phyloP scores from a whole-genome alignment of 2,797 vertebrate species.

The Platyrinchus mystaceus region DNA sequence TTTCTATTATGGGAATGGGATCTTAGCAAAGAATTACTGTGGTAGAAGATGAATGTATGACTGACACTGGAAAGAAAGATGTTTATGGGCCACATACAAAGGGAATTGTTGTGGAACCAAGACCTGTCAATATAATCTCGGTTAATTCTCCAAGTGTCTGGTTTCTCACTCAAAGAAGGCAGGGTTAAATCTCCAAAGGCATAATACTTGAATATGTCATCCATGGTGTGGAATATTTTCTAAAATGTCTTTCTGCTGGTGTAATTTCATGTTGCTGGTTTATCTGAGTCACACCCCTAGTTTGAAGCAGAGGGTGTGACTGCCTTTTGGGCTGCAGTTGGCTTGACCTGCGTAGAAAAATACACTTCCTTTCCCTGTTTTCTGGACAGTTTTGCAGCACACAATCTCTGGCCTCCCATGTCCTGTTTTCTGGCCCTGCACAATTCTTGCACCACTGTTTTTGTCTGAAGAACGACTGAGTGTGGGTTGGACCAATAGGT shows the following conservation, averaged over 20 bases:
- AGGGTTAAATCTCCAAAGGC: slow-evolving; percentile 61
- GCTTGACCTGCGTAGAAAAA: neutral
- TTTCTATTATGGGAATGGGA: slow-evolving; percentile 73
- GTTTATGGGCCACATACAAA: slow-evolving; percentile 69
- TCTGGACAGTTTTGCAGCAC: neutral
- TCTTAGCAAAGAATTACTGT: slow-evolving; percentile 68
- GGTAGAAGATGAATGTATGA: slow-evolving; percentile 70
- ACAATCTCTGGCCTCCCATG: neutral
- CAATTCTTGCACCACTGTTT: neutral
- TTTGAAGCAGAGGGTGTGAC: neutral
- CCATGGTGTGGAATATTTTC: slow-evolving; percentile 37
- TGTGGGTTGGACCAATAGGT: slow-evolving; percentile 11
- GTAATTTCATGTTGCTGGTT: slow-evolving; percentile 21
- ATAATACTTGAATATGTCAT: slow-evolving; percentile 38
- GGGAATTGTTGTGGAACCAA: slow-evolving; percentile 74
- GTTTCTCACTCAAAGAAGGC: slow-evolving; percentile 55
- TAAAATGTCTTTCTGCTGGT: slow-evolving; percentile 45
- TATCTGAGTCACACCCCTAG: slow-evolving; percentile 26
- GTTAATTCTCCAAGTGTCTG: slow-evolving; percentile 65
- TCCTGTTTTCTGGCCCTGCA: neutral
- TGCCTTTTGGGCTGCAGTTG: slow-evolving; percentile 17
- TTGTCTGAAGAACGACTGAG: neutral
- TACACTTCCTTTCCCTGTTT: slow-evolving; percentile 16
- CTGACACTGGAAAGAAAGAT: slow-evolving; percentile 73
- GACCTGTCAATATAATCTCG: slow-evolving; percentile 59